These are phyloP conservation scores for Calvadosia cruxmelitensis DNA, from an alignment of 30 jellyfish, hydroid and myxozoan species.

Conservation along the genomic window DNA sequence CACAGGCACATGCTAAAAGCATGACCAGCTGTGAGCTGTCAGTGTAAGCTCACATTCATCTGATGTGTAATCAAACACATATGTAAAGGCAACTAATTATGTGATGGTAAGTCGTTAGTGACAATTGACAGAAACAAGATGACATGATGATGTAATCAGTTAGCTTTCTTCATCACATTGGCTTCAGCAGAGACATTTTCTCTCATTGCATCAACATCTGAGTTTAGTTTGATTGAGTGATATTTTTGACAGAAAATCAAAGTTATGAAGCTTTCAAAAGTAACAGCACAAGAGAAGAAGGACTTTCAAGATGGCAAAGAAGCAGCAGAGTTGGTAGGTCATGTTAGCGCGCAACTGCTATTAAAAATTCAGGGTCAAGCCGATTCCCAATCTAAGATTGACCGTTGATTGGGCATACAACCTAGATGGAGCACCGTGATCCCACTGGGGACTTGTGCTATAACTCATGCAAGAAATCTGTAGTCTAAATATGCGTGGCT, in stretches of 20 bases:
- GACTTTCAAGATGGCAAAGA: constrained; percentile 12
- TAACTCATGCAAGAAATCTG: background rate
- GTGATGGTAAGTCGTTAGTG: no score
- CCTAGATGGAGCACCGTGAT: background rate
- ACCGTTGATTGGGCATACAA: background rate
- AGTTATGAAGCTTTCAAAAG: constrained; percentile 14
- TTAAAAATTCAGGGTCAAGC: background rate
- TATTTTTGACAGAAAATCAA: constrained; percentile 20
- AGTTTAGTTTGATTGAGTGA: no score
- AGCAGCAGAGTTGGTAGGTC: constrained; percentile 27
- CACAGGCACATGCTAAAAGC: no score
- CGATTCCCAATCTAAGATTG: background rate
- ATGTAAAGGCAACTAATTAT: no score
- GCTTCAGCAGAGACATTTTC: no score
- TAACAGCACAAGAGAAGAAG: constrained; percentile 14
- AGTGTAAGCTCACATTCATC: no score
- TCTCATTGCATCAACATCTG: no score
- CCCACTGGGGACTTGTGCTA: background rate
- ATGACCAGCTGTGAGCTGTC: no score
- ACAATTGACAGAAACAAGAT: no score
- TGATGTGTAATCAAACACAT: no score
- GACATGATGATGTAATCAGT: no score
- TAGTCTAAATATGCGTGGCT: background rate
- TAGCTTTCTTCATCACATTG: no score
- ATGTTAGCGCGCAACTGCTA: background rate